phyloP scores from a whole-genome alignment of 2,888 invertebrate genomes.

The Euzophera pinguis region DNA sequence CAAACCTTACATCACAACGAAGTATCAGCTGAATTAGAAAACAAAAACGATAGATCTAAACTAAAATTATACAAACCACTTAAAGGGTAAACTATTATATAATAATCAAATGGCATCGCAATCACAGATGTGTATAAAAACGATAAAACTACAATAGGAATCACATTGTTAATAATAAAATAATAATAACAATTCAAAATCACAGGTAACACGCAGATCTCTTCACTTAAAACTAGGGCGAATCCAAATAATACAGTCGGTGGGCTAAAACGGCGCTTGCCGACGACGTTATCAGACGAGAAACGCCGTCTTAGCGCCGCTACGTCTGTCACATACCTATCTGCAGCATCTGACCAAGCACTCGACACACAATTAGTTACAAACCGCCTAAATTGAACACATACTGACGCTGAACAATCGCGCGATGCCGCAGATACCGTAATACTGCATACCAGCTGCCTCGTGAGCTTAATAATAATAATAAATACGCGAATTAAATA shows the following conservation, averaged over 20 bases:
- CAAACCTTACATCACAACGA: constrained; percentile 34
- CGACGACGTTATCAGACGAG: constrained; percentile 2
- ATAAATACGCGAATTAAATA: constrained; percentile 23
- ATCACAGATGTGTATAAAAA: constrained; percentile 68
- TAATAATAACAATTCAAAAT: constrained; percentile 63
- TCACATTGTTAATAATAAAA: constrained; percentile 52
- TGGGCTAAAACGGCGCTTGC: constrained; percentile 24
- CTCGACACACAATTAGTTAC: constrained; percentile 6
- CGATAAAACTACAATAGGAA: constrained; percentile 56
- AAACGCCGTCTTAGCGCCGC: constrained; percentile 8
- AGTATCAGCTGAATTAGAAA: constrained; percentile 19
- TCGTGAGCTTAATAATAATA: constrained; percentile 18
- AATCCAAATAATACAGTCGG: constrained; percentile 34
- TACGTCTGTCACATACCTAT: background rate
- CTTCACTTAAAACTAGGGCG: constrained; percentile 60
- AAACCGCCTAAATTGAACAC: constrained; percentile 13
- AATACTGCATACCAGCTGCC: constrained; percentile 24
- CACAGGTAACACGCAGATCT: constrained; percentile 61
- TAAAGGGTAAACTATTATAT: constrained; percentile 44
- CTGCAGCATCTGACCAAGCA: constrained; percentile 7
- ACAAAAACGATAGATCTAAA: constrained; percentile 40
- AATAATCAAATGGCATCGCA: constrained; percentile 58
- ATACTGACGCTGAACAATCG: background rate
- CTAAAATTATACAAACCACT: constrained; percentile 51
- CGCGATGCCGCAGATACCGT: constrained; percentile 15